Percentiles rank a stretch among this genome's conserved stretches.
These are phyloP conservation scores for Metalampra italica DNA, from an alignment of 2,888 invertebrate species.

Conservation along the genomic window DNA sequence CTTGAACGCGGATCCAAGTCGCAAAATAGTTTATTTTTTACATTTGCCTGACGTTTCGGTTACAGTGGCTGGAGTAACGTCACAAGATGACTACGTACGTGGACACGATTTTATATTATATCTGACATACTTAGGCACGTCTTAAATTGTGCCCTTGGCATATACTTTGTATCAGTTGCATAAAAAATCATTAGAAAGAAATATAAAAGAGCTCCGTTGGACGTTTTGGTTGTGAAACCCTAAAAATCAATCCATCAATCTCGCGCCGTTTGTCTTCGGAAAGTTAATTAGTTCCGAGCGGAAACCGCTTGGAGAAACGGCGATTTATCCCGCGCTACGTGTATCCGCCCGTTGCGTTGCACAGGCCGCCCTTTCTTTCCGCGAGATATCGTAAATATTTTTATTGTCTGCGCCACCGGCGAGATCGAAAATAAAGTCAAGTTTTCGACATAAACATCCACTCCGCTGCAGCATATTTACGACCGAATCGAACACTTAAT, in stretches of 20 bases:
- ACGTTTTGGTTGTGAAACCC: slow-evolving; percentile 31
- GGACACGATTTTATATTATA: too few species aligned
- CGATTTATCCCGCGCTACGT: slow-evolving; percentile 46
- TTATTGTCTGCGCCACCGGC: slow-evolving; percentile 22
- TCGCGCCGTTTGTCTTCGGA: slow-evolving; percentile 27
- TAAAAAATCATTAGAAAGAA: too few species aligned
- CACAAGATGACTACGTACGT: too few species aligned
- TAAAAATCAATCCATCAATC: slow-evolving; percentile 53
- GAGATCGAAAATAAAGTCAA: slow-evolving; percentile 39
- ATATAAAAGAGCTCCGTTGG: too few species aligned
- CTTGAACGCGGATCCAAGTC: too few species aligned
- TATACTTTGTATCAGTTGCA: too few species aligned
- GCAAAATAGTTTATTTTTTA: too few species aligned
- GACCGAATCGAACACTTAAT: slow-evolving; percentile 54
- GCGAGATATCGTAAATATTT: slow-evolving; percentile 31
- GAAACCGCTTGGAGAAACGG: slow-evolving; percentile 52
- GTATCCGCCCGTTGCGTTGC: slow-evolving; percentile 38
- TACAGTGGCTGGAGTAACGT: too few species aligned
- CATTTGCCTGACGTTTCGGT: too few species aligned
- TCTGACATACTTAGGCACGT: too few species aligned
- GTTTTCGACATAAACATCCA: slow-evolving; percentile 43
- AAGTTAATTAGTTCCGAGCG: slow-evolving; percentile 50
- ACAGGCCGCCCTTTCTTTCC: slow-evolving; percentile 32
- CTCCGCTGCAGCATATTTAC: slow-evolving; percentile 46
- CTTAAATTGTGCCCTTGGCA: too few species aligned